These are phyloP conservation scores for Cavia aperea DNA, from an alignment of 2,113 vertebrate species.

Conservation along the genomic window DNA sequence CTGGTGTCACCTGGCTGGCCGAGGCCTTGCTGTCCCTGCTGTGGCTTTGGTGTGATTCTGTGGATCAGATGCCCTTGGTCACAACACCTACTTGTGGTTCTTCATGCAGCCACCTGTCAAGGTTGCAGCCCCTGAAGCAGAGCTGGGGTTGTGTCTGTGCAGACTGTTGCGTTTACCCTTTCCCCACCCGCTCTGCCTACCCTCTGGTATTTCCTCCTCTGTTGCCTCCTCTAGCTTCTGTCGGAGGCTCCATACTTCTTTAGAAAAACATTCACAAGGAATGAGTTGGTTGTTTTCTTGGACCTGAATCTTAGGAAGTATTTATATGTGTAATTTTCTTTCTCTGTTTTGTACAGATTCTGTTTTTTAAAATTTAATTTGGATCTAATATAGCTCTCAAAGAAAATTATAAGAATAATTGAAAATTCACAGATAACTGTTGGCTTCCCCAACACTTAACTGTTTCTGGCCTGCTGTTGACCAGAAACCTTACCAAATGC, in stretches of 20 bases:
- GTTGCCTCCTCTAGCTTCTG: neutral
- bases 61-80: neutral
- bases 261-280: neutral
- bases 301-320: neutral
- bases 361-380: neutral
- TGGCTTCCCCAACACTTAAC: neutral
- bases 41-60: neutral
- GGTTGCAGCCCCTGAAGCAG: neutral
- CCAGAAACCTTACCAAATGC: neutral
- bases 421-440: neutral
- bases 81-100: neutral
- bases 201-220: neutral
- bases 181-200: accelerated
- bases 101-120: neutral
- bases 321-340: neutral
- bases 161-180: neutral
- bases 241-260: too few relatives aligned
- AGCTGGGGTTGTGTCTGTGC: neutral
- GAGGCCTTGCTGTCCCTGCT: accelerated
- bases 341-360: neutral
- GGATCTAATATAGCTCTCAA: neutral
- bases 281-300: neutral
- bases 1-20: neutral
- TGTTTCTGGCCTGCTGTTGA: neutral
- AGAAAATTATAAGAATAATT: neutral